phyloP scores from a whole-genome alignment of 2,113 vertebrate species.

The Ammodytes dubius region DNA sequence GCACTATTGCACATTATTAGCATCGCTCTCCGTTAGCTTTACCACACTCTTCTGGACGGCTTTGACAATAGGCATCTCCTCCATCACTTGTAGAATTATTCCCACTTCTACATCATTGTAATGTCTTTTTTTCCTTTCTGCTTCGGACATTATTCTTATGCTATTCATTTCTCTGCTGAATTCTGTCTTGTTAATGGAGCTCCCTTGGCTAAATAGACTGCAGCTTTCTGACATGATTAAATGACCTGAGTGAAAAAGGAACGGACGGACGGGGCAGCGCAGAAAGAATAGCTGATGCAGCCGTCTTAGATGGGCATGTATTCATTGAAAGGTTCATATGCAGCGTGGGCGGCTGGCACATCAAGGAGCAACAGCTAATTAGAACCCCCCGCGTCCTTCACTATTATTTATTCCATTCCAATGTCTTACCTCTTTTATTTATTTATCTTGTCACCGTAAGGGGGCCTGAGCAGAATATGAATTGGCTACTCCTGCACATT shows the following conservation, averaged over 20 bases:
- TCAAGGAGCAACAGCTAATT: conserved; percentile 85
- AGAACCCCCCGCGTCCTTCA: conserved; percentile 66
- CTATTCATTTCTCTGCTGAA: conserved; percentile 58
- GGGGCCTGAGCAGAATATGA: conserved; percentile 69
- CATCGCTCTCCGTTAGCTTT: background rate
- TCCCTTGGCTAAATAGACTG: conserved; percentile 75
- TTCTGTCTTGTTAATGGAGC: conserved; percentile 75
- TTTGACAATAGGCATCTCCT: conserved; percentile 31
- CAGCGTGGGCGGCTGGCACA: conserved; percentile 71
- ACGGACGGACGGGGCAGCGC: conserved; percentile 57
- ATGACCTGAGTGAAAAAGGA: conserved; percentile 56
- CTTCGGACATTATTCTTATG: conserved; percentile 53
- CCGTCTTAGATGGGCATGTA: conserved; percentile 72
- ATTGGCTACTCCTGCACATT: conserved; percentile 40
- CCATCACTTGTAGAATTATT: conserved; percentile 50
- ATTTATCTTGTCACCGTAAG: conserved; percentile 59
- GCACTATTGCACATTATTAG: too few species aligned
- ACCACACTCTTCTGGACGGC: conserved; percentile 4
- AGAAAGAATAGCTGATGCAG: conserved; percentile 80
- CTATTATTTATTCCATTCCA: conserved; percentile 80
- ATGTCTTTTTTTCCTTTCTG: conserved; percentile 14
- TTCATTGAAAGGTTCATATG: conserved; percentile 84
- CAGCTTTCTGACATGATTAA: conserved; percentile 73
- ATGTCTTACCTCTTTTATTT: conserved; percentile 71
- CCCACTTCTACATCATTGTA: conserved; percentile 39